These are phyloP conservation scores for Gambusia holbrooki DNA, from an alignment of 2,113 vertebrate genomes.

Conservation along the genomic window DNA sequence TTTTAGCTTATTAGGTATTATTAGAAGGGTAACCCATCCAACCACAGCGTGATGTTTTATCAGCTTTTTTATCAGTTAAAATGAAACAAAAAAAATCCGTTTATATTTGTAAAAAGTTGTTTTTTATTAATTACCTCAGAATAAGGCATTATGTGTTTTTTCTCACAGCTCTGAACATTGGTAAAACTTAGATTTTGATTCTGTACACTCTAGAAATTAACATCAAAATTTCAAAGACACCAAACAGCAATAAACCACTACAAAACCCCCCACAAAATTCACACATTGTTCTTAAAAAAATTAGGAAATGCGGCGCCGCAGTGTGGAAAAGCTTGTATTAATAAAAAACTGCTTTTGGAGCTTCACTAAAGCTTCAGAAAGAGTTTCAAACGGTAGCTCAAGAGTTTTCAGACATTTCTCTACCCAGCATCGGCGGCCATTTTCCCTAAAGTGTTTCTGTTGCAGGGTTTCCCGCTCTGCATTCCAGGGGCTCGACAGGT, in stretches of 20 bases:
- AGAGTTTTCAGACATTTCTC: neutral
- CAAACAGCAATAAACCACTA: neutral
- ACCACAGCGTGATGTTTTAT: too few relatives aligned
- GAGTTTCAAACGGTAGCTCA: neutral
- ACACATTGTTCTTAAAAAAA: conserved; percentile 19
- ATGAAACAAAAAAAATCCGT: neutral
- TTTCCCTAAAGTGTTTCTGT: neutral
- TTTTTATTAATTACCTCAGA: neutral
- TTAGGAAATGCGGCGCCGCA: neutral
- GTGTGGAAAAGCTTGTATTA: conserved; percentile 21
- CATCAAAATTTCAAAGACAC: neutral
- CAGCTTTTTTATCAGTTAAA: neutral
- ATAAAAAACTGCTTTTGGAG: neutral
- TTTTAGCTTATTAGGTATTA: too few relatives aligned
- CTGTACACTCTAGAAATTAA: too few relatives aligned
- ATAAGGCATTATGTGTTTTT: neutral
- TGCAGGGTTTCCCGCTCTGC: conserved; percentile 14
- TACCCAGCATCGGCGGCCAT: neutral
- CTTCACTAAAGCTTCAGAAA: neutral
- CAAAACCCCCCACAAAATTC: neutral
- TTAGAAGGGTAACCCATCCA: neutral
- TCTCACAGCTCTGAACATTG: neutral
- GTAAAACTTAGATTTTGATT: neutral
- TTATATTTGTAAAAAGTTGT: neutral
- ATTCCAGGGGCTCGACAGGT: conserved; percentile 6